phyloP scores from a whole-genome alignment of 2,888 invertebrate genomes.

The Criorhina ranunculi region DNA sequence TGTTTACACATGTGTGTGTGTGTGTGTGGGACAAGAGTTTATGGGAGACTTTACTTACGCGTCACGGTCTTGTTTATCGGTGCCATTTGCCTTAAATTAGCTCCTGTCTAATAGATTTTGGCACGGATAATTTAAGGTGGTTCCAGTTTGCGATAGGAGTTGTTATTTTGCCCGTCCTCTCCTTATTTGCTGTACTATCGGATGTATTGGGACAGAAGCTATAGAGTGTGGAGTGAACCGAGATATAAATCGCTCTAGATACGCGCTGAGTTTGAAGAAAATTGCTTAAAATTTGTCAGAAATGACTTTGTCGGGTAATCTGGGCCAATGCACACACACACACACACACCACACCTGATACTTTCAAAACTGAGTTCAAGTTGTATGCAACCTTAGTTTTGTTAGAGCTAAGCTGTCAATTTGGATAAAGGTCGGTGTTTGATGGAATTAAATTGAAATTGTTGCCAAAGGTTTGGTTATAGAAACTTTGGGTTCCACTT shows the following conservation, averaged over 20 bases:
- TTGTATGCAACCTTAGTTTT: conserved; percentile 1
- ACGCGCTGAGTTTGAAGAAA: conserved; percentile 67
- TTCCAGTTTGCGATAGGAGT: conserved; percentile 53
- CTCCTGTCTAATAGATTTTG: conserved; percentile 77
- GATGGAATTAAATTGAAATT: too few species aligned
- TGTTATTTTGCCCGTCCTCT: conserved; percentile 45
- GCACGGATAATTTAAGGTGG: conserved; percentile 76
- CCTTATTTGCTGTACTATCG: conserved; percentile 57
- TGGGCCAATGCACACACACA: conserved; percentile 68
- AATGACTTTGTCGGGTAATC: conserved; percentile 68
- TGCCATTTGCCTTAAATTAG: conserved; percentile 76
- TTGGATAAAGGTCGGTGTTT: too few species aligned
- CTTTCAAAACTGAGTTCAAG: conserved; percentile 58
- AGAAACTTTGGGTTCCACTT: too few species aligned
- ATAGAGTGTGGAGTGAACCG: conserved; percentile 50
- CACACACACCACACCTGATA: conserved; percentile 67
- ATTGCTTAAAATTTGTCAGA: conserved; percentile 76
- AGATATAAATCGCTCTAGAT: conserved; percentile 69
- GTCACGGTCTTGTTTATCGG: conserved; percentile 75
- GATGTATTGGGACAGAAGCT: conserved; percentile 72
- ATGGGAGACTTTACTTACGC: conserved; percentile 72
- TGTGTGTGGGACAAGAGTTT: conserved; percentile 19
- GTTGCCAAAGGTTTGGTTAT: too few species aligned
- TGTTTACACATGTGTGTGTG: too few species aligned
- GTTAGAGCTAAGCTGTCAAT: not conserved